Base-by-base conservation (phyloP, 2,113 vertebrate genomes). In the Dicentrarchus labrax region DNA sequence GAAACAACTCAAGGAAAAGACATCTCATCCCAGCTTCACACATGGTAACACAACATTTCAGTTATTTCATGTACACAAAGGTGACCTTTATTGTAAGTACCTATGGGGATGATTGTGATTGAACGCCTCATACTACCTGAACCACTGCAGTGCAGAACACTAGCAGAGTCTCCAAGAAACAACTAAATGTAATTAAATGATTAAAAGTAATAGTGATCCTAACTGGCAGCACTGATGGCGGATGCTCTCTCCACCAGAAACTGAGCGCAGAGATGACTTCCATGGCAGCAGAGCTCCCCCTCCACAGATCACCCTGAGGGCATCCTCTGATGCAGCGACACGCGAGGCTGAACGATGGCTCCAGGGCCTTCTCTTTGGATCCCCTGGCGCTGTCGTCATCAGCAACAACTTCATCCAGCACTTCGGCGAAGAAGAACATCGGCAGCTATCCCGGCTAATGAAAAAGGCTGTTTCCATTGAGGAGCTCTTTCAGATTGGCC, bases 361-460 rank as follows among this genome's bases (percentile, higher is more conserved):
- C 5, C 2, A 8, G 3, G 0, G 0, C 90, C 2, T 24, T 82
- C 64, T 95, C 51, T 8, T 2, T 16, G 0, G 1, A 0, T 0
- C 17, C 12, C 0, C 8, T 12, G 10, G 41, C 5, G 0, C 0
- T 0, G 0, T 50, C 0, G 0, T 15, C 24, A 95, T 98, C 87
- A 57, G 65, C 66, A 96, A 97, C 87, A 97, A 96, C 82, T 95
- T 92, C 72, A 91, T 98, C 78, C 89, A 93, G 73, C 94, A 93
- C 86, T 82, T 98, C 0, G 93, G 95, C 9, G 93, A 90, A 66
- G 10, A 72, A 0, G 91, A 98, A 21, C 91, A 96, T 43, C 69
- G 64, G 59, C 43, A 77, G 24, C 89, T 99, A 0, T 36, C 0
- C 60, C 13, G 66, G n/a, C 70, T 84, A 67, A 9, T 11, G 5